Evolutionary conservation across 2,113 vertebrate species (phyloP).

Genomic region (Pipa parva): DNA sequence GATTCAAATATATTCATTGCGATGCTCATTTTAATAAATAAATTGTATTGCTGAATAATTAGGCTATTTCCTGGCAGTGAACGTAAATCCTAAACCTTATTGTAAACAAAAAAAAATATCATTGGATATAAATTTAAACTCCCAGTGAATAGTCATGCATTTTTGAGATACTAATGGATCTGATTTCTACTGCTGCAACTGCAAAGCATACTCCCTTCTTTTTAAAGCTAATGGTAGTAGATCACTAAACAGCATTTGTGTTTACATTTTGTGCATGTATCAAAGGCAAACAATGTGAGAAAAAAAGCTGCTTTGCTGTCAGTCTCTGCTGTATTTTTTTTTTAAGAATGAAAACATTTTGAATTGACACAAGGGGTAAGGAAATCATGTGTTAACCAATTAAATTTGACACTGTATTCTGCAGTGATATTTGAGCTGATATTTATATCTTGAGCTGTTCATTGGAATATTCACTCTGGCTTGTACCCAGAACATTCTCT

Average conservation of each 20-base stretch:
- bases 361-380: neutral
- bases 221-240: slow-evolving; percentile 11
- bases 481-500: neutral
- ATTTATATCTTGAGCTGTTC: slow-evolving; percentile 1
- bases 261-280: neutral
- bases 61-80: slow-evolving; percentile 12
- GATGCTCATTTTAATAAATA: too few relatives aligned
- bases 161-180: slow-evolving; percentile 30
- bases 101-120: slow-evolving; percentile 22
- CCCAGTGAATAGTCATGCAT: slow-evolving; percentile 23
- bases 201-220: slow-evolving; percentile 23
- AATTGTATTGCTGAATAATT: slow-evolving; percentile 9
- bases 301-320: too few relatives aligned
- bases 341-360: neutral
- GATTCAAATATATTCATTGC: too few relatives aligned
- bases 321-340: neutral
- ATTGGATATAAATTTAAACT: slow-evolving; percentile 14
- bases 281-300: neutral
- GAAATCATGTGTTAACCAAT: neutral
- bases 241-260: slow-evolving; percentile 5
- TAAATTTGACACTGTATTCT: neutral
- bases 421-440: slow-evolving; percentile 2
- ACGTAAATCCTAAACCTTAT: neutral
- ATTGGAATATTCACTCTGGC: neutral
- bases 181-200: slow-evolving; percentile 17